Base-by-base conservation (phyloP, 2,888 invertebrate species). In the Cheilosia impressa region DNA sequence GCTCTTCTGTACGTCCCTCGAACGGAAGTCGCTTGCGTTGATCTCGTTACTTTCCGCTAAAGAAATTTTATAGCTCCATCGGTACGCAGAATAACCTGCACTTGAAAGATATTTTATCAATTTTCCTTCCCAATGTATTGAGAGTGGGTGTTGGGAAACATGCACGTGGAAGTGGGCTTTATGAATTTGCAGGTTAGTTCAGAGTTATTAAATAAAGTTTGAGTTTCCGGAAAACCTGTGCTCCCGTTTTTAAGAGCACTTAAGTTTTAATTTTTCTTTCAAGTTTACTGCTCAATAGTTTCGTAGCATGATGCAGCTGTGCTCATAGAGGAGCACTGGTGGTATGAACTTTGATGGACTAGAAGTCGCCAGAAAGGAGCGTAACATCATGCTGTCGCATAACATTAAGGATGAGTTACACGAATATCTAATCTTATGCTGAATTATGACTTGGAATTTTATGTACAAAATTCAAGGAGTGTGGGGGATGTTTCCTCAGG, bases 21-120 rank as follows among this genome's bases (percentile, higher is more conserved):
- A 34, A 58, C 62, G 65, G 38, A 78, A 78, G 78, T 68, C 62
- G 34, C 62, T 31, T 53, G 41, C 50, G 57, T 63, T 83, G 78
- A 83, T 78, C 72, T 68, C 68, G 68, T 83, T 78, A 78, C 57
- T 63, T 68, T 72, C 10, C 60, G 34, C 43, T 63, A 57, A 73
- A 72, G 31, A 15, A 69, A 58, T 60, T 62, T 77, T 57, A 78
- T 58, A 83, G 43, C 50, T 65, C 45, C 47, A 47, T 17, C 24
- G 50, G 52, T 72, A 79, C 65, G 43, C 79, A 43, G 27, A 71
- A 58, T 65, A 66, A 34, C 50, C 43, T 72, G 55, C 60, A 50
- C 63, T 71, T 47, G 19, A 45, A 71, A 58, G 31, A 47, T 63
- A 31, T 69, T 63, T 45, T 57, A 47, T 68, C 43, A 17, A 10